Evolutionary conservation across 2,888 invertebrate species (phyloP).

Genomic region (Ischnus inquisitorius): DNA sequence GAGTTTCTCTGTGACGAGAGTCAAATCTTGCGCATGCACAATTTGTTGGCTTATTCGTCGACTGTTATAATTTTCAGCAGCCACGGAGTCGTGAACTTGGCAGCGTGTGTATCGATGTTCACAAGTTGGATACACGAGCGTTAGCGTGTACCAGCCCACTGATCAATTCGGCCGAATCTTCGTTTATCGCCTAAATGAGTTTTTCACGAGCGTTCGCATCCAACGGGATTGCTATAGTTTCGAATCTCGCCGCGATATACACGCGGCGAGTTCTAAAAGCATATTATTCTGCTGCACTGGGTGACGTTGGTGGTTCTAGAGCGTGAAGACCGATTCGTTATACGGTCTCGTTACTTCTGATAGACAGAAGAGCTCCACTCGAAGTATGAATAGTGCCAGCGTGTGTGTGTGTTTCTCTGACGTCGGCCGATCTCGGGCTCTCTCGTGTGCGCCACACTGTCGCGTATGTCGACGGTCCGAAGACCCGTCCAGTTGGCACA

Average conservation of each 20-base stretch:
- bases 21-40: neutral
- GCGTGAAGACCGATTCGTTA: constrained; percentile 56
- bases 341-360: constrained; percentile 43
- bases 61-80: neutral
- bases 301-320: constrained; percentile 34
- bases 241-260: neutral
- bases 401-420: constrained; percentile 4
- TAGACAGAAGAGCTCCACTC: constrained; percentile 19
- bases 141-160: neutral
- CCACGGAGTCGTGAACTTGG: constrained; percentile 25
- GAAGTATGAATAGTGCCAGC: neutral
- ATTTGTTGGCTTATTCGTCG: neutral
- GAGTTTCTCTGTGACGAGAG: neutral
- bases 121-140: neutral
- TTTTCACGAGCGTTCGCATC: neutral
- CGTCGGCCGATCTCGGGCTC: constrained; percentile 14
- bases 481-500: constrained; percentile 46
- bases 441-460: neutral
- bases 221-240: neutral
- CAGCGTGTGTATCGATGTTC: constrained; percentile 9
- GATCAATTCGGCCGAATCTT: neutral
- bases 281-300: neutral
- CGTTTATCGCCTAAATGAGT: neutral
- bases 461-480: constrained; percentile 16
- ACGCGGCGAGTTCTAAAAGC: constrained; percentile 35